Evolutionary conservation across 1,140 invertebrate genomes (phyloP), one percentile per base, ranked within the genome.

Genomic region (Plutomurus gul): DNA sequence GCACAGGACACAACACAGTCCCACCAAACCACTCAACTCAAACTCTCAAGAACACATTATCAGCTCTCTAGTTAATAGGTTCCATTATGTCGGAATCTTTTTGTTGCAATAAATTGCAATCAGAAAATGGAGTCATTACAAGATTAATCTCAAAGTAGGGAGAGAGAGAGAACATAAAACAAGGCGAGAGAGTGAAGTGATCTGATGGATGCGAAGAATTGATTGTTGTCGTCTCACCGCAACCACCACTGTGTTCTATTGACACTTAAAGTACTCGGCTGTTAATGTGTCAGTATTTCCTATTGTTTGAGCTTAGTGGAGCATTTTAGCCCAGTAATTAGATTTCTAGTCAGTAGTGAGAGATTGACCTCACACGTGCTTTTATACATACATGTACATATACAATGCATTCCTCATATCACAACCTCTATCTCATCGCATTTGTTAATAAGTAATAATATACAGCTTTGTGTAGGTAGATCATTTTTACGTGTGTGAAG

Each of bases 61-160:
- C 47, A 51, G n/a, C 25, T 22, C 11, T 22, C 20, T 51, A 8
- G 6, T 7, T 39, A 13, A 13, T 7, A 7, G 13, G 37, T 13
- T 33, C 56, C 56, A 65, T 65, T 65, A 65, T 65, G 56, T 65
- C 56, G 27, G 56, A 65, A 65, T 36, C 56, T 65, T 65, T 65
- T 65, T 65, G 56, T 65, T 65, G 56, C 36, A 25, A 65, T 65
- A 65, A 65, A 65, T 33, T 65, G 56, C 56, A 65, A 65, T 65
- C 56, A 65, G 25, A 65, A 65, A 65, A 65, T 65, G 56, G 56
- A 65, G 56, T 60, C 75, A 60, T 76, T 39, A 36, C 39, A 46
- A 36, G 5, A 18, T 8, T 5, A 56, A 30, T 56, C 18, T 10
- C 20, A 4, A n/a, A 16, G 6, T 13, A 40, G n/a, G 13, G 71